Percentiles rank a stretch among this genome's conserved stretches.
Conservation (phyloP, 2,888 invertebrate species). For the Andrena hattorfiana region DNA sequence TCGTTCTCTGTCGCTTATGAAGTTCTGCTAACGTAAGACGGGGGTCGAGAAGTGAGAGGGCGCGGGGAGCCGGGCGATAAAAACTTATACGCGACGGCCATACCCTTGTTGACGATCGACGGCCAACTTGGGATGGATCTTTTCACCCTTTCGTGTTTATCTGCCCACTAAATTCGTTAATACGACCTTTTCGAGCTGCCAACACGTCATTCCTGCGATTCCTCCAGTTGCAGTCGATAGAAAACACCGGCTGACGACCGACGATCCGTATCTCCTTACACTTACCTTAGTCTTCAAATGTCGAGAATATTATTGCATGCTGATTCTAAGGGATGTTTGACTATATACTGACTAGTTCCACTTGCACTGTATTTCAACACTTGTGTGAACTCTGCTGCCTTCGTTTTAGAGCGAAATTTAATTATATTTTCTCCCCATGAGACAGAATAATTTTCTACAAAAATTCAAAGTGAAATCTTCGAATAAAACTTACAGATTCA, state of each 20-base stretch:
- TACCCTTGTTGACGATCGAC: conserved; percentile 35
- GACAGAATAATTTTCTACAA: too few relatives aligned
- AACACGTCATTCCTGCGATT: conserved; percentile 13
- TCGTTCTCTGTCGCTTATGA: conserved; percentile 54
- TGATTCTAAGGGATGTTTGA: neutral
- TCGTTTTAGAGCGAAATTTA: neutral
- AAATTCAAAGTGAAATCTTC: too few relatives aligned
- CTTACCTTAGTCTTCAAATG: too few relatives aligned
- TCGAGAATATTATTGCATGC: neutral
- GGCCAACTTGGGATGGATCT: conserved; percentile 11
- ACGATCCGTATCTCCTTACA: neutral
- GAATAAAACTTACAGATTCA: too few relatives aligned
- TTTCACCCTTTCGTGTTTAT: conserved; percentile 11
- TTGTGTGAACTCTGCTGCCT: neutral
- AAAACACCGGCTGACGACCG: neutral
- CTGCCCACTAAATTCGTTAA: conserved; percentile 21
- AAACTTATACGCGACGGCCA: conserved; percentile 43
- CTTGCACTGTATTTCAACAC: too few relatives aligned
- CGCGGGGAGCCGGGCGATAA: conserved; percentile 38
- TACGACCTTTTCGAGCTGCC: conserved; percentile 14
- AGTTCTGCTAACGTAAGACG: conserved; percentile 58
- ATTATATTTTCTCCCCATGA: neutral
- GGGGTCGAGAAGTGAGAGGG: conserved; percentile 12
- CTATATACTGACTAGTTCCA: neutral
- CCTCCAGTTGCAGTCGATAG: neutral